Percentiles rank a stretch among this genome's conserved stretches.
phyloP scores from a whole-genome alignment of 2,888 invertebrate species.

The Lepidochrysops patricia region DNA sequence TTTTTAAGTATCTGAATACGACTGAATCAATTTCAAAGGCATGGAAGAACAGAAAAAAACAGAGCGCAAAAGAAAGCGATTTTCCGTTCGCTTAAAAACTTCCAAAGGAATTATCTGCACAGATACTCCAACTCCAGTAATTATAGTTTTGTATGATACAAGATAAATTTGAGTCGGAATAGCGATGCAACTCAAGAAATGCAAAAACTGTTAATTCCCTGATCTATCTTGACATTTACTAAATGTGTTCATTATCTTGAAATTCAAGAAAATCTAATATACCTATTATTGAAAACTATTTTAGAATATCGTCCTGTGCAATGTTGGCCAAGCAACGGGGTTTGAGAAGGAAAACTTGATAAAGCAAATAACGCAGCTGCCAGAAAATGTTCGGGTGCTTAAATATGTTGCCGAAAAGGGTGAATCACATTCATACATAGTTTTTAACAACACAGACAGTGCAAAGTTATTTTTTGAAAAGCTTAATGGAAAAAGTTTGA shows the following conservation, averaged over 20 bases:
- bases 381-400: constrained; percentile 67
- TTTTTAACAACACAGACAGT: constrained; percentile 65
- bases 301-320: constrained; percentile 85
- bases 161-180: too few species aligned
- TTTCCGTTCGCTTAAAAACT: constrained; percentile 48
- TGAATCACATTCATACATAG: constrained; percentile 87
- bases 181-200: too few species aligned
- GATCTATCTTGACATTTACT: neutral
- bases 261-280: too few species aligned
- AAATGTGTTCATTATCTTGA: too few species aligned
- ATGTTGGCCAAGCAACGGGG: constrained; percentile 89
- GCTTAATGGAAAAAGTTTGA: constrained; percentile 72
- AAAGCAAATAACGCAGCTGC: constrained; percentile 70
- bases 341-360: constrained; percentile 78
- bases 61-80: constrained; percentile 51
- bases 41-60: constrained; percentile 49
- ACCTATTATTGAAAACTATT: too few species aligned
- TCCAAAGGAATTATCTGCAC: constrained; percentile 46
- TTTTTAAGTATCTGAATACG: neutral
- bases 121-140: constrained; percentile 40
- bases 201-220: neutral
- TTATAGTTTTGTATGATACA: neutral
- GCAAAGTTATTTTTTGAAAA: constrained; percentile 73
- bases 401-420: constrained; percentile 82
- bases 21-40: neutral